Evolutionary conservation across 35 echinoderm and acorn worm genomes (phyloP), one percentile per base, ranked within the genome.

Genomic region (Ptychodera flava): DNA sequence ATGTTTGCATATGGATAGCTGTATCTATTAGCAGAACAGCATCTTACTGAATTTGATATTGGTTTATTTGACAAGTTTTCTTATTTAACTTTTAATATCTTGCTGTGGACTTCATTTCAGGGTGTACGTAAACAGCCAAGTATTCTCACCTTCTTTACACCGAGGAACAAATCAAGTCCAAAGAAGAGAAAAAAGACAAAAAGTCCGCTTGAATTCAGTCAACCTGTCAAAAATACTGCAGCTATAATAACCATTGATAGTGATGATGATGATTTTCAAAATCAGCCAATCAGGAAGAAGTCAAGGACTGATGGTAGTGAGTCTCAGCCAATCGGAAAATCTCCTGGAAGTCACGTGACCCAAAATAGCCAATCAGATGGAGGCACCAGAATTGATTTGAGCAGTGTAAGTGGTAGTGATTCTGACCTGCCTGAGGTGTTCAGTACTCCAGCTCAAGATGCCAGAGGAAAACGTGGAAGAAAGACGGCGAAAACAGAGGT

Each of bases 21-120:
- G n/a, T n/a, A n/a, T n/a, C n/a, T n/a, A n/a, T n/a, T n/a, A n/a
- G 15, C 76, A 77, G n/a, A n/a, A 77, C 76, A 77, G 76, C 15
- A 77, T 77, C 15, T 77, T n/a, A 77, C 76, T 77, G 84, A 86
- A 36, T 86, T 36, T 77, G 84, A 86, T 16, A 16, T 86, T 53
- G 77, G 45, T 34, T 36, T 86, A 2, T 33, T 33, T 83, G 1
- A 12, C 15, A 16, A n/a, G n/a, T n/a, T n/a, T n/a, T n/a, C n/a
- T n/a, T n/a, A n/a, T n/a, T n/a, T n/a, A n/a, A n/a, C n/a, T n/a
- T n/a, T n/a, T n/a, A n/a, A n/a, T n/a, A n/a, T n/a, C n/a, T n/a
- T n/a, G n/a, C n/a, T n/a, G n/a, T n/a, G n/a, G n/a, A n/a, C n/a
- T n/a, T n/a, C n/a, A n/a, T n/a, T n/a, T 12, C 45, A 64, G 45